phyloP scores from a whole-genome alignment of 1,140 invertebrate genomes.

The Potamilus streckersoni region DNA sequence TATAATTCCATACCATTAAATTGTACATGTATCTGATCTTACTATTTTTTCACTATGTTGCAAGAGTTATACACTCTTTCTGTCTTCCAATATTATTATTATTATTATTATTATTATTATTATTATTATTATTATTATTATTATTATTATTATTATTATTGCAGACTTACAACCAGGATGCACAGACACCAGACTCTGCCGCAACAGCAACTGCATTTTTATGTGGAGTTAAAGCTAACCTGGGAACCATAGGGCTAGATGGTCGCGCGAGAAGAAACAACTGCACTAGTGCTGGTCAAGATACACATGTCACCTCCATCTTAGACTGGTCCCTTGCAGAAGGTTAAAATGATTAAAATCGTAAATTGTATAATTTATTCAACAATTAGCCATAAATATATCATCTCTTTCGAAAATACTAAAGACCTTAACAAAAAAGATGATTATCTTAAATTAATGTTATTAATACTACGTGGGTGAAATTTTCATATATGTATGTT shows the following conservation, averaged over 20 bases:
- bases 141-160: constrained; percentile 11
- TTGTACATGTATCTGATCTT: no score
- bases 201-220: constrained; percentile 89
- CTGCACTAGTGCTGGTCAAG: constrained; percentile 29
- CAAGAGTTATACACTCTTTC: not conserved
- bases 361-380: not conserved
- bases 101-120: not conserved
- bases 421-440: no score
- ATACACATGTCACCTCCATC: constrained; percentile 74
- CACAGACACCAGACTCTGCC: constrained; percentile 89
- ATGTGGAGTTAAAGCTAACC: constrained; percentile 86
- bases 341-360: constrained; percentile 30
- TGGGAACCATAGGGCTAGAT: constrained; percentile 82
- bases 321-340: constrained; percentile 76
- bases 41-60: not conserved
- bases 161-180: constrained; percentile 91
- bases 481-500: no score
- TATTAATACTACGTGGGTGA: no score
- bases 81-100: not conserved
- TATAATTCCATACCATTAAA: no score
- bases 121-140: not conserved
- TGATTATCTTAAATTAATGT: no score
- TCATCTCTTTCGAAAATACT: no score
- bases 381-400: no score
- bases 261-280: constrained; percentile 72